phyloP scores from a whole-genome alignment of 2,888 invertebrate species.

The Spodoptera picta region DNA sequence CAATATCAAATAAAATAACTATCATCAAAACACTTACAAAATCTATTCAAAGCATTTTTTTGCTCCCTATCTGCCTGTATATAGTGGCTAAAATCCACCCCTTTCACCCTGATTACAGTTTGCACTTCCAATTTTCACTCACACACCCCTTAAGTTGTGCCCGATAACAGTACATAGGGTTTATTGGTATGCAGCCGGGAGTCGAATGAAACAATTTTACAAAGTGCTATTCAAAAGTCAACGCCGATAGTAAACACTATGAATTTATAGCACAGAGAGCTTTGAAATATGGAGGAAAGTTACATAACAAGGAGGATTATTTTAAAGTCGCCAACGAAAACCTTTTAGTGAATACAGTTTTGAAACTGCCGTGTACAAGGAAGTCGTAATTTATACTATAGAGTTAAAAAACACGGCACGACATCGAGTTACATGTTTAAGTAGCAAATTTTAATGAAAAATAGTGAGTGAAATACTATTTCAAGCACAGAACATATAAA shows the following conservation, averaged over 20 bases:
- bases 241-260: constrained; percentile 14
- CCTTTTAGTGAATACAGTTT: too few species aligned
- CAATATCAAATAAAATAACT: too few species aligned
- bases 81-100: background rate
- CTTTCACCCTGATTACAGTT: constrained; percentile 6
- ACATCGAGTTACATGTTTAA: too few species aligned
- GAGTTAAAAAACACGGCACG: too few species aligned
- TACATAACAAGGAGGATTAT: too few species aligned
- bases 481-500: too few species aligned
- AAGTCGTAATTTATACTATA: too few species aligned
- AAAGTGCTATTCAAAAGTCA: constrained; percentile 32
- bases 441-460: background rate
- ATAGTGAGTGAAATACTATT: constrained; percentile 1
- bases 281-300: constrained; percentile 1
- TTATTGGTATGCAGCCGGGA: constrained; percentile 12
- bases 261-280: constrained; percentile 7
- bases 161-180: constrained; percentile 17
- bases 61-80: background rate
- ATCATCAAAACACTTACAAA: too few species aligned
- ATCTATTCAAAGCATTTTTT: too few species aligned
- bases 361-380: too few species aligned
- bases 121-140: constrained; percentile 1
- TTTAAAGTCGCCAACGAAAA: too few species aligned
- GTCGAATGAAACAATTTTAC: constrained; percentile 13
- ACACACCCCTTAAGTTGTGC: constrained; percentile 4